phyloP scores from a whole-genome alignment of 1,140 invertebrate species.

The Araneus ventricosus region DNA sequence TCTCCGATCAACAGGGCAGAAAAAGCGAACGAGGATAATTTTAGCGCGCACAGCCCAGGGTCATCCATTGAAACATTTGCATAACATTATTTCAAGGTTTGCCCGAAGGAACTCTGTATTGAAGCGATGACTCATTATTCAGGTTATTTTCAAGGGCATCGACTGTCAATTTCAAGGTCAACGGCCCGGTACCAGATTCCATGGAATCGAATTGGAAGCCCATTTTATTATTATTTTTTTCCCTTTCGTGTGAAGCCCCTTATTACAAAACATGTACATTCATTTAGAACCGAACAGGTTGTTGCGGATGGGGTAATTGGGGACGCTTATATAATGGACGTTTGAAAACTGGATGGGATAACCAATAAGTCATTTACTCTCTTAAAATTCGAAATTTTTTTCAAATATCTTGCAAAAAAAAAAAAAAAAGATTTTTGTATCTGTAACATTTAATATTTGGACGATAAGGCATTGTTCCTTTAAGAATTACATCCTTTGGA shows the following conservation, averaged over 20 bases:
- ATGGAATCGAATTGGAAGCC: constrained; percentile 41
- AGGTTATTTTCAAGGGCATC: constrained; percentile 69
- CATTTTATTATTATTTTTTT: not conserved
- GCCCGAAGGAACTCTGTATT: constrained; percentile 3
- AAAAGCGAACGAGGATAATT: constrained; percentile 30
- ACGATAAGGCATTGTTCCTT: not conserved
- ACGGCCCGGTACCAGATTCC: constrained; percentile 41
- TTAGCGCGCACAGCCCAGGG: constrained; percentile 21
- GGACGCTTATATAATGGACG: not conserved
- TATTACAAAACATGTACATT: constrained; percentile 29
- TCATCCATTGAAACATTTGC: constrained; percentile 55
- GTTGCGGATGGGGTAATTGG: not conserved
- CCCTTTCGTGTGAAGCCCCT: constrained; percentile 22
- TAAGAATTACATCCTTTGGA: not conserved
- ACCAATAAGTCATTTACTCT: not conserved
- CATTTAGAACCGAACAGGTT: not conserved
- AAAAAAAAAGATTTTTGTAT: no score
- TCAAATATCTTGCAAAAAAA: no score
- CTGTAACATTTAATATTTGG: no score
- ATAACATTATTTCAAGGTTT: constrained; percentile 43
- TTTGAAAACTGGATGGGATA: not conserved
- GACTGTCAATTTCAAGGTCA: constrained; percentile 72
- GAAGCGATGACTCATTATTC: constrained; percentile 61
- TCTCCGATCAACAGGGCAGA: not conserved
- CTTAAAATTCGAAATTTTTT: no score